Evolutionary conservation across 1,140 invertebrate species (phyloP).

Genomic region (Bombus consobrinus): DNA sequence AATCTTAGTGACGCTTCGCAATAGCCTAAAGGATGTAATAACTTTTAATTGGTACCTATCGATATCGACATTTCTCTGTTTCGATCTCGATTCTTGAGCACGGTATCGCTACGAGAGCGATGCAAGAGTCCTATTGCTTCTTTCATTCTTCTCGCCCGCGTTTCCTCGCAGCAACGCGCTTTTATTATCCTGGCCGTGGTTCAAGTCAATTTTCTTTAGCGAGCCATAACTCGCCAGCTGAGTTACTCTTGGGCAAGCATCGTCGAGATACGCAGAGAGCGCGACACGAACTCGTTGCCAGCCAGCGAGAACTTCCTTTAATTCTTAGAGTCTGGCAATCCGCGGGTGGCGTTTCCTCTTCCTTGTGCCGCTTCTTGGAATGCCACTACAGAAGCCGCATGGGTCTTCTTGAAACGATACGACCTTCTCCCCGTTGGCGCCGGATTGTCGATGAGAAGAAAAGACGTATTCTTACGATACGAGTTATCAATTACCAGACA

Average conservation of each 20-base stretch:
- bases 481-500: constrained; percentile 62
- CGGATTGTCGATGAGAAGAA: constrained; percentile 51
- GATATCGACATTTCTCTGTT: neutral
- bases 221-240: constrained; percentile 70
- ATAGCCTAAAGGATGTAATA: constrained; percentile 13
- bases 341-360: constrained; percentile 60
- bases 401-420: constrained; percentile 8
- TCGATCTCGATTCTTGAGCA: constrained; percentile 15
- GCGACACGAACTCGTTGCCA: constrained; percentile 65
- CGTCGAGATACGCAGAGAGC: constrained; percentile 49
- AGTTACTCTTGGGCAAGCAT: constrained; percentile 48
- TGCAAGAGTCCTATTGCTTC: constrained; percentile 42
- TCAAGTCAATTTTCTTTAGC: constrained; percentile 81
- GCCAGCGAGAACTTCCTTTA: constrained; percentile 68
- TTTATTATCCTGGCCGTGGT: constrained; percentile 79
- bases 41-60: constrained; percentile 37
- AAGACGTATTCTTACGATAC: constrained; percentile 37
- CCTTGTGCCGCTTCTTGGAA: neutral
- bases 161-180: constrained; percentile 63
- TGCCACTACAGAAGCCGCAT: neutral
- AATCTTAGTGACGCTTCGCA: neutral
- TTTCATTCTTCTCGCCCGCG: constrained; percentile 60
- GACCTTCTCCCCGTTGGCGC: constrained; percentile 47
- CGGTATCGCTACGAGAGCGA: constrained; percentile 28
- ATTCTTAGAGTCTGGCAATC: constrained; percentile 69